phyloP scores from a whole-genome alignment of 2,113 vertebrate genomes.

The Edolisoma coerulescens region DNA sequence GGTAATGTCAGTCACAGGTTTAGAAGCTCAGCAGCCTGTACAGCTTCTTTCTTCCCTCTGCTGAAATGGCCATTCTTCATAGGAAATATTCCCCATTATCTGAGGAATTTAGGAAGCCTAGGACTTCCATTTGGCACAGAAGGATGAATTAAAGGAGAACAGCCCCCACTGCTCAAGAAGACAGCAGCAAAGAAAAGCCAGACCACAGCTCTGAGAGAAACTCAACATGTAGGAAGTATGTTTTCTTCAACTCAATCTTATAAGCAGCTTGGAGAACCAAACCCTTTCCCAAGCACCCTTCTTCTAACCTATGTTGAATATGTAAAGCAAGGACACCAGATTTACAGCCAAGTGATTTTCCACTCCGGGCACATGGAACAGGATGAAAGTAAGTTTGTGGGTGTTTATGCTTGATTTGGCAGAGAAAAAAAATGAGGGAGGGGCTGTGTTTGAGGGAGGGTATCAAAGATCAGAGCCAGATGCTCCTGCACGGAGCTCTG shows the following conservation, averaged over 20 bases:
- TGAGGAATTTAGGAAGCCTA: background rate
- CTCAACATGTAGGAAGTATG: background rate
- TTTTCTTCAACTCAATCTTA: background rate
- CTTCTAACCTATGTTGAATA: slow-evolving; percentile 40
- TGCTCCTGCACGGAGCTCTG: slow-evolving; percentile 33
- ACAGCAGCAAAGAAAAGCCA: background rate
- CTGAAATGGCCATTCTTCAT: background rate
- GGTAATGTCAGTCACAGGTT: background rate
- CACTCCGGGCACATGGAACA: slow-evolving; percentile 52
- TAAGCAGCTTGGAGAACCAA: background rate
- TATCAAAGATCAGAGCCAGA: slow-evolving; percentile 62
- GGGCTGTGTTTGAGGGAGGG: slow-evolving; percentile 27
- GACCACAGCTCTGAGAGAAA: background rate
- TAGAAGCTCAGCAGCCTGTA: background rate
- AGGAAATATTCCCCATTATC: background rate
- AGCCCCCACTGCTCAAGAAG: background rate
- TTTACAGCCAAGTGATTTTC: slow-evolving; percentile 51
- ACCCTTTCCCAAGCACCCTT: slow-evolving; percentile 29
- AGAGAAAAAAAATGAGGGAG: slow-evolving; percentile 53
- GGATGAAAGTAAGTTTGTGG: slow-evolving; percentile 59
- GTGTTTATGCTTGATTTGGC: slow-evolving; percentile 59
- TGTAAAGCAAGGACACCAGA: slow-evolving; percentile 48
- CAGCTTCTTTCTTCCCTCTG: background rate
- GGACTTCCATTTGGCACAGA: background rate
- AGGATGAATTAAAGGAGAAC: background rate